These are phyloP conservation scores for Chaetodon trifasciatus DNA, from an alignment of 2,797 vertebrate species.

Conservation along the genomic window DNA sequence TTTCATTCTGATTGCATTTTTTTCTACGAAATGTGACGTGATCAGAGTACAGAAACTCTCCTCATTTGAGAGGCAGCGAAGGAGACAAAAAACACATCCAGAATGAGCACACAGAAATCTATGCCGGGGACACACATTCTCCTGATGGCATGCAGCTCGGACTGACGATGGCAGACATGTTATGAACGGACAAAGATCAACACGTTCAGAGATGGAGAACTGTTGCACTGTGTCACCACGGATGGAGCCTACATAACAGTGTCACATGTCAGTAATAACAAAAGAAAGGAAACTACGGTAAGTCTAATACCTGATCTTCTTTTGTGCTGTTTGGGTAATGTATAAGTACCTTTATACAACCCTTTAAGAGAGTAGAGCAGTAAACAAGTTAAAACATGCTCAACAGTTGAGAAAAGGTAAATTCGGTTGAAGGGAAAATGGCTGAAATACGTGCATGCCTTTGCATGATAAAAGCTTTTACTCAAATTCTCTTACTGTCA, in stretches of 20 bases:
- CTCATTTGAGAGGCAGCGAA: conserved; percentile 59
- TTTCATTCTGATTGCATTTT: conserved; percentile 42
- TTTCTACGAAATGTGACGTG: conserved; percentile 1
- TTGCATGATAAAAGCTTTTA: conserved; percentile 20
- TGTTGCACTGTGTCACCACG: conserved; percentile 82
- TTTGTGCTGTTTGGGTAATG: conserved; percentile 90
- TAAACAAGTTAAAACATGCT: conserved; percentile 83
- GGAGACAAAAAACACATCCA: conserved; percentile 66
- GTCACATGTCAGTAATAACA: conserved; percentile 61
- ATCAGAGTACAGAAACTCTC: conserved; percentile 67
- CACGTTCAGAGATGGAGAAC: conserved; percentile 79
- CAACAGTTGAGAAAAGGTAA: conserved; percentile 55
- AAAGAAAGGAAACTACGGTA: conserved; percentile 55
- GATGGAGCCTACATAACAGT: conserved; percentile 75
- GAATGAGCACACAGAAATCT: conserved; percentile 84
- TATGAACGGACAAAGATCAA: conserved; percentile 65
- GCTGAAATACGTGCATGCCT: conserved; percentile 17
- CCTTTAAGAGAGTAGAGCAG: conserved; percentile 88
- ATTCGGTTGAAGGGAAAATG: conserved; percentile 17
- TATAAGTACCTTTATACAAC: conserved; percentile 89
- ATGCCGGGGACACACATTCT: conserved; percentile 79
- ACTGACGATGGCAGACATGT: conserved; percentile 74
- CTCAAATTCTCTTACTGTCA: neutral
- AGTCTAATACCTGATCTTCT: conserved; percentile 89
- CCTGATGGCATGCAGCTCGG: conserved; percentile 81